Evolutionary conservation across 2,888 invertebrate species (phyloP).

Genomic region (Andrena bucephala): DNA sequence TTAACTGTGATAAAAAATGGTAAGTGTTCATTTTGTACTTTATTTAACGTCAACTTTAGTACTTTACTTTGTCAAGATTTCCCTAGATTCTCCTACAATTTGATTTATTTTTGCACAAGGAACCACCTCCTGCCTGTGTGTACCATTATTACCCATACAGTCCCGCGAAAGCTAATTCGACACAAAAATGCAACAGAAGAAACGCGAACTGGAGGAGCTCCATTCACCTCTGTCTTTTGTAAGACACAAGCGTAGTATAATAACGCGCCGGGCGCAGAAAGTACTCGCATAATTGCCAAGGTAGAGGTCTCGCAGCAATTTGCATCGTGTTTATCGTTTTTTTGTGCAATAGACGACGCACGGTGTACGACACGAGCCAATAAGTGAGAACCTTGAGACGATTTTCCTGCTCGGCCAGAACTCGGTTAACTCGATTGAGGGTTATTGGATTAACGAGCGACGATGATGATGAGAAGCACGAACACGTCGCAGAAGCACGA

Average conservation of each 20-base stretch:
- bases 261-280: background rate
- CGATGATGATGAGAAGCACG: constrained; percentile 36
- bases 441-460: constrained; percentile 69
- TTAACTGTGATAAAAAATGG: too few species aligned
- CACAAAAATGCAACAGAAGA: too few species aligned
- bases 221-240: background rate
- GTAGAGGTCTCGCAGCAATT: constrained; percentile 9
- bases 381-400: constrained; percentile 68
- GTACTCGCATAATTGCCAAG: constrained; percentile 1
- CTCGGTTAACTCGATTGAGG: constrained; percentile 68
- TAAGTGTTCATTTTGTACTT: too few species aligned
- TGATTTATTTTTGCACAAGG: too few species aligned
- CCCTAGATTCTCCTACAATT: too few species aligned
- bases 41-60: too few species aligned
- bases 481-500: constrained; percentile 29
- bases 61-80: too few species aligned
- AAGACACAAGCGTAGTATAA: background rate
- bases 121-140: too few species aligned
- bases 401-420: constrained; percentile 62
- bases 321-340: constrained; percentile 34
- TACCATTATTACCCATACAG: too few species aligned
- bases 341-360: constrained; percentile 6
- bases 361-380: constrained; percentile 38
- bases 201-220: background rate
- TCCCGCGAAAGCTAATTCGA: too few species aligned